Conservation (phyloP, 2,113 vertebrate genomes). For the Aegithalos caudatus region DNA sequence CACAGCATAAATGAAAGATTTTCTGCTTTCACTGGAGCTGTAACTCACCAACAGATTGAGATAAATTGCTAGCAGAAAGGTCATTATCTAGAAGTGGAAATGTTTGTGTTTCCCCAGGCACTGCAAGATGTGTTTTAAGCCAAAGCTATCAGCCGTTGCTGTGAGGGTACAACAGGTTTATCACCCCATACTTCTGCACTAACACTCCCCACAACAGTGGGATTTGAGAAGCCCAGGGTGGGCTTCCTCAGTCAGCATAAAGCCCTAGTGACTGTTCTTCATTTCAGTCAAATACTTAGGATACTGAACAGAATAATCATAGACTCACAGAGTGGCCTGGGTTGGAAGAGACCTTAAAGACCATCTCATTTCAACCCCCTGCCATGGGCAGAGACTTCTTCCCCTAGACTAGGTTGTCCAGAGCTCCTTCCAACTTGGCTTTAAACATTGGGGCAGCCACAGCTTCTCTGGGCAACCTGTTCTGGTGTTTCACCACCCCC, state of each 20-base stretch:
- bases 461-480: background rate
- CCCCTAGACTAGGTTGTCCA: background rate
- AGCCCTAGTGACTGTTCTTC: background rate
- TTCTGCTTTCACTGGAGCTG: background rate
- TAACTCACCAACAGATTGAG: background rate
- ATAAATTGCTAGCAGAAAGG: background rate
- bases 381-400: background rate
- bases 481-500: background rate
- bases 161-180: background rate
- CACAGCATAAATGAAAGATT: background rate
- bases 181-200: background rate
- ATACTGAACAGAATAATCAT: background rate
- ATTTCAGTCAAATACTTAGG: background rate
- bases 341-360: background rate
- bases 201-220: background rate
- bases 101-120: background rate
- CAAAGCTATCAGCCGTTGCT: background rate
- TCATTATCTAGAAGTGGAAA: background rate
- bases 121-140: background rate
- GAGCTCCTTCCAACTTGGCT: background rate
- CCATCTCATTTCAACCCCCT: fast-evolving
- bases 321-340: background rate
- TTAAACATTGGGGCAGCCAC: background rate
- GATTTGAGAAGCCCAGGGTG: background rate
- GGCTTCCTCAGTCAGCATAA: background rate